Conservation (phyloP, 2,113 vertebrate species). For the Melanocharis versteri region DNA sequence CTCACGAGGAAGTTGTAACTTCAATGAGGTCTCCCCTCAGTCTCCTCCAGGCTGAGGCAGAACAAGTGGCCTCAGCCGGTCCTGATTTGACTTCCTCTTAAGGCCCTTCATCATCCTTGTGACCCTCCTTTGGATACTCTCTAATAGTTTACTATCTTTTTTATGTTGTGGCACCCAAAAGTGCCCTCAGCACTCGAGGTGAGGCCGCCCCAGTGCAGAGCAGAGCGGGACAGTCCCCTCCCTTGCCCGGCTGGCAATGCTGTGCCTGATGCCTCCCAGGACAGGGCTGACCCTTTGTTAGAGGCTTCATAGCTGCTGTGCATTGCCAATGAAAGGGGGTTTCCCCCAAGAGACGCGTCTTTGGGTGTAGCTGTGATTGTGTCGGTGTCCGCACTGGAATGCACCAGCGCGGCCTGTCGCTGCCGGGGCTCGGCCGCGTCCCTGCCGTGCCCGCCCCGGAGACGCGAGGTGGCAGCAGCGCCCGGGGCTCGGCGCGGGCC, state of each 20-base stretch:
- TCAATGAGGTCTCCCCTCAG: too few species aligned
- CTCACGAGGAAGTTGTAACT: fast-evolving
- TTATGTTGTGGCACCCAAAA: neutral
- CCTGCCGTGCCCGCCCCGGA: fast-evolving
- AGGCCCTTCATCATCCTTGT: neutral
- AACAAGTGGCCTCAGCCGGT: fast-evolving
- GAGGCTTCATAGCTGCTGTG: neutral
- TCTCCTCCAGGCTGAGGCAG: neutral
- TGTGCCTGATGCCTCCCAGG: neutral
- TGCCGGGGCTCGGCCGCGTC: neutral
- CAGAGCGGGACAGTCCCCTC: neutral
- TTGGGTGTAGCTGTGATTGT: neutral
- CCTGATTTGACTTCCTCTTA: neutral
- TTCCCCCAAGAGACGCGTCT: fast-evolving
- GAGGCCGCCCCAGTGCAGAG: fast-evolving
- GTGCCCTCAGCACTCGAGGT: fast-evolving
- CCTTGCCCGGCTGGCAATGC: fast-evolving
- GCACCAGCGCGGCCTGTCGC: fast-evolving
- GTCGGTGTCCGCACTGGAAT: fast-evolving
- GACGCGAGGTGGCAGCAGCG: slow-evolving; percentile 20
- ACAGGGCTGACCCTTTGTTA: neutral
- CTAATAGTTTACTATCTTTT: neutral
- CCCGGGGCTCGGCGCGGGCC: neutral
- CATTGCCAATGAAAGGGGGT: neutral
- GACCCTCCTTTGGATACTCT: neutral